phyloP scores from a whole-genome alignment of 1,140 invertebrate genomes.

The Drosophila nikananu region DNA sequence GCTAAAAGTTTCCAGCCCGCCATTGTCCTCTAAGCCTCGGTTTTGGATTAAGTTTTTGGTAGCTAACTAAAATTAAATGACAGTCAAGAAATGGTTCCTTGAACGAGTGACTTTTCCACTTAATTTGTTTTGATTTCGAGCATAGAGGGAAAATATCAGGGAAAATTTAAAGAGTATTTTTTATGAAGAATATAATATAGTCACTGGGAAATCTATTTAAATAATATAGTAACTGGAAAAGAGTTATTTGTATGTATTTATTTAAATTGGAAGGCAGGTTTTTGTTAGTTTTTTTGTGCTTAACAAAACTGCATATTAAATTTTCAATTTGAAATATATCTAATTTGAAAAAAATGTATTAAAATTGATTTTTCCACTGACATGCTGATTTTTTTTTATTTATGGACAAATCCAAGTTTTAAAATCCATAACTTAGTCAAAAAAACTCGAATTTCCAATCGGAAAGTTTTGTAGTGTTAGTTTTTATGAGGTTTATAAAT shows the following conservation, averaged over 20 bases:
- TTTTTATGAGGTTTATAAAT: too few relatives aligned
- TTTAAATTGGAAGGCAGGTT: too few relatives aligned
- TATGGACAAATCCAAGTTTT: too few relatives aligned
- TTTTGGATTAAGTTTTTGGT: constrained; percentile 39
- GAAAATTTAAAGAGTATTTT: background rate
- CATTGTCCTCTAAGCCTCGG: constrained; percentile 16
- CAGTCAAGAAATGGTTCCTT: constrained; percentile 17
- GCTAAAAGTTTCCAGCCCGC: constrained; percentile 26
- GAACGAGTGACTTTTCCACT: constrained; percentile 19
- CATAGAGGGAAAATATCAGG: background rate
- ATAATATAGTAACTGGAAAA: background rate
- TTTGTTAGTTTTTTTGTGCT: too few relatives aligned
- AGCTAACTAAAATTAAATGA: constrained; percentile 20
- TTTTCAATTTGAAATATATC: too few relatives aligned
- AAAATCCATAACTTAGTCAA: too few relatives aligned
- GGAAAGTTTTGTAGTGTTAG: too few relatives aligned
- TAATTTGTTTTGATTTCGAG: constrained; percentile 2
- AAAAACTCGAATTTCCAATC: too few relatives aligned
- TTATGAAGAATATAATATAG: background rate
- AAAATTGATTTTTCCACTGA: too few relatives aligned
- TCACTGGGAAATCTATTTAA: background rate
- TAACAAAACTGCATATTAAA: background rate
- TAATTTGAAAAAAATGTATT: too few relatives aligned
- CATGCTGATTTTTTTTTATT: too few relatives aligned
- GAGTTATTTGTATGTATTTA: too few relatives aligned